Percentiles rank a stretch among this genome's conserved stretches.
Evolutionary conservation across 2,797 vertebrate genomes (phyloP).

Genomic region (Falco biarmicus): DNA sequence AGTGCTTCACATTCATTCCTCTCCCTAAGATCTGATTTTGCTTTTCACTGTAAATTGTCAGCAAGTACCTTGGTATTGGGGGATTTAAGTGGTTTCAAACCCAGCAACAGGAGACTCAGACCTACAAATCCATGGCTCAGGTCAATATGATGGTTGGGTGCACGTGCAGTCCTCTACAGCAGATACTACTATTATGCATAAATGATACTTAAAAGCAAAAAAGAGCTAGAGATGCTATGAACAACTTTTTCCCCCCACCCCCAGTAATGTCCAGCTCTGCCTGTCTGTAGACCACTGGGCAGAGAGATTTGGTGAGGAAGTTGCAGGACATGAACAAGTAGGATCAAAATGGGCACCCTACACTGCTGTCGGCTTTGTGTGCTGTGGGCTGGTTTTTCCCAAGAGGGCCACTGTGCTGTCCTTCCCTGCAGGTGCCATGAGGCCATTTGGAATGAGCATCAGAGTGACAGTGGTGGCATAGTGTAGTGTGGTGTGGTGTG

Average conservation of each 20-base stretch:
- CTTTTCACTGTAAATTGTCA: neutral
- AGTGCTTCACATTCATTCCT: neutral
- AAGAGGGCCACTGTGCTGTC: neutral
- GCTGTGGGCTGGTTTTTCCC: neutral
- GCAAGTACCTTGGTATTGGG: neutral
- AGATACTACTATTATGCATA: neutral
- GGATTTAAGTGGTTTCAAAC: neutral
- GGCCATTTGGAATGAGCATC: neutral
- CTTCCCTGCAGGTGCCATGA: neutral
- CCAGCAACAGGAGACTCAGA: neutral
- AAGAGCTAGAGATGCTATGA: neutral
- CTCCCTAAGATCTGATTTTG: neutral
- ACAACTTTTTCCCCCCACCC: neutral
- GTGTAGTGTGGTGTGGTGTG: rapidly evolving
- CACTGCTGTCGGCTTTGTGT: neutral
- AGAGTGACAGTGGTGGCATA: neutral
- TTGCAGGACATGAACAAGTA: neutral
- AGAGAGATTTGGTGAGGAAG: neutral
- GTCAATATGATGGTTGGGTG: neutral
- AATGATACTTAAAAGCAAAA: neutral
- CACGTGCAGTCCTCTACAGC: neutral
- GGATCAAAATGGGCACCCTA: neutral
- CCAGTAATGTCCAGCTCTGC: rapidly evolving
- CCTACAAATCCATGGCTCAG: neutral
- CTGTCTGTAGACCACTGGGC: neutral